Conservation (phyloP, 1,140 invertebrate genomes). For the Amyelois transitella region DNA sequence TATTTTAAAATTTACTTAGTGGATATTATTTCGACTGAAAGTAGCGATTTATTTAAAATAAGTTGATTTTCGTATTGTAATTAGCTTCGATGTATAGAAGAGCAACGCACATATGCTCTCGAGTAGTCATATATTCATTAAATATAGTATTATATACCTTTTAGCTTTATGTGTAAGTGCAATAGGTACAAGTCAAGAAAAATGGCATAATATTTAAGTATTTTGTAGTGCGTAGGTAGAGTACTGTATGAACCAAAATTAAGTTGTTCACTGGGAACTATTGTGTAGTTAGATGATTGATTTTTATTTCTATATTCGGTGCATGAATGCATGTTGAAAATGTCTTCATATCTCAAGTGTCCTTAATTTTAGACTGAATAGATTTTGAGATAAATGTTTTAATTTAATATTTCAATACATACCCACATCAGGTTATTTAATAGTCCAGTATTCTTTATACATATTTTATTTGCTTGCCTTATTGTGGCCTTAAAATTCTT, state of each 20-base stretch:
- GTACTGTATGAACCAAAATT: conserved; percentile 9
- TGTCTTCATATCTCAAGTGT: conserved; percentile 7
- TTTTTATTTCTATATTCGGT: conserved; percentile 17
- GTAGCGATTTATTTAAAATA: neutral
- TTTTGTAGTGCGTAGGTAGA: conserved; percentile 13
- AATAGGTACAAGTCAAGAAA: conserved; percentile 52
- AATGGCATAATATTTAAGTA: conserved; percentile 32
- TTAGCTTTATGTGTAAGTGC: conserved; percentile 23
- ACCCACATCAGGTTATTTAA: no score
- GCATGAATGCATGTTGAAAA: conserved; percentile 41
- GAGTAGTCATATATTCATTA: conserved; percentile 32
- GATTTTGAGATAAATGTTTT: neutral
- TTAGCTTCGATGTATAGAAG: neutral
- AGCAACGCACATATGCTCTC: conserved; percentile 45
- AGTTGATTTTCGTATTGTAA: neutral
- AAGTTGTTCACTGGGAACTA: conserved; percentile 13
- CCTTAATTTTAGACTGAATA: conserved; percentile 4
- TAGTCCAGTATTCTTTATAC: no score
- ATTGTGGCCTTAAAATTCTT: no score
- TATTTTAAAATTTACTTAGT: neutral
- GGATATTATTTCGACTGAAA: neutral
- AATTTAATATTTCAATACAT: no score
- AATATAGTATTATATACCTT: conserved; percentile 8
- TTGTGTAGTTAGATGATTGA: conserved; percentile 2
- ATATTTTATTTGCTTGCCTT: no score